phyloP scores from a whole-genome alignment of 1,140 invertebrate species.

The Zaprionus vittiger region DNA sequence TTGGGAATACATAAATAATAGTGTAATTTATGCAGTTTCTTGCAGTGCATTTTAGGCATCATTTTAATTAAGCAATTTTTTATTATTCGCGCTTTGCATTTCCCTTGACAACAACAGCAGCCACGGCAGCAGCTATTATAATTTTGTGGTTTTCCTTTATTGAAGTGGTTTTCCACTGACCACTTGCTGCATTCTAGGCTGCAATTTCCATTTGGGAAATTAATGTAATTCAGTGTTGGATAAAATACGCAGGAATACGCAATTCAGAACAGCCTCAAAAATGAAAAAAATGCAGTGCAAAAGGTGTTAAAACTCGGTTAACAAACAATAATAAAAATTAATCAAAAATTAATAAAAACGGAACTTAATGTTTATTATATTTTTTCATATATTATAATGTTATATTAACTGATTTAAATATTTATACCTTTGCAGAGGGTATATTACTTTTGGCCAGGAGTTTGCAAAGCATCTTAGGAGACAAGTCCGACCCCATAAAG shows the following conservation, averaged over 20 bases:
- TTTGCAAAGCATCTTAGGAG: too few relatives aligned
- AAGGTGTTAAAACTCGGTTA: constrained; percentile 5
- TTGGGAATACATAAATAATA: neutral
- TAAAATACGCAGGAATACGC: neutral
- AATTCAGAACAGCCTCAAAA: neutral
- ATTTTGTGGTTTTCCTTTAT: constrained; percentile 17
- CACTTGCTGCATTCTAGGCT: neutral
- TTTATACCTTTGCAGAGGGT: too few relatives aligned
- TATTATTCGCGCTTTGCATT: neutral
- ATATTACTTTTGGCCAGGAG: too few relatives aligned
- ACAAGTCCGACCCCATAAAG: too few relatives aligned
- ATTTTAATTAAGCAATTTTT: constrained; percentile 1
- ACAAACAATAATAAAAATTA: constrained; percentile 2
- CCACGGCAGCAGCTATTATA: constrained; percentile 5
- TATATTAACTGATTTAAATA: neutral
- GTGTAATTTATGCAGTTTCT: neutral
- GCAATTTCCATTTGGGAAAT: neutral
- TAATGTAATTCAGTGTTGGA: neutral
- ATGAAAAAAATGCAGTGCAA: neutral
- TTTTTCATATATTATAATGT: neutral
- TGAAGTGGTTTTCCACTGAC: constrained; percentile 12
- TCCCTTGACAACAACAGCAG: neutral
- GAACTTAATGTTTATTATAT: neutral
- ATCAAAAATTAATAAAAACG: neutral
- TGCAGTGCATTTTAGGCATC: constrained; percentile 4